Evolutionary conservation across 2,797 vertebrate genomes (phyloP).

Genomic region (Anas bahamensis): DNA sequence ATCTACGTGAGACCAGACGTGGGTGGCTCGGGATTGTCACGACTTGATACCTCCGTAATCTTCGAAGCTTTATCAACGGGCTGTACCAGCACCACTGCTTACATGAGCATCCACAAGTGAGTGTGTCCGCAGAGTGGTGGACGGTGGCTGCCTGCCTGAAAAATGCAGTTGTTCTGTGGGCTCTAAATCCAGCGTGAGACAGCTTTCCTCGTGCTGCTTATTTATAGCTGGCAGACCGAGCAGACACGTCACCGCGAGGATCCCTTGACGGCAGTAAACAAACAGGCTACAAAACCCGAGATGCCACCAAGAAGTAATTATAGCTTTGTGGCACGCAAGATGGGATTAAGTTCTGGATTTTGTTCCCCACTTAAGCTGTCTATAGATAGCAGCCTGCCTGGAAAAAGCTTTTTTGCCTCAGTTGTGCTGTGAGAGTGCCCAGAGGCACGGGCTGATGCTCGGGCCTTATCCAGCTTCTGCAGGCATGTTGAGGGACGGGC

Average conservation of each 20-base stretch:
- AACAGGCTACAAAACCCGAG: neutral
- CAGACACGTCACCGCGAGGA: neutral
- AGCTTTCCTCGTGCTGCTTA: neutral
- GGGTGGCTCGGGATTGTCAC: constrained; percentile 93
- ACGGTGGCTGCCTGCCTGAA: neutral
- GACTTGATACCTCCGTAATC: constrained; percentile 92
- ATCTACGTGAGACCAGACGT: constrained; percentile 91
- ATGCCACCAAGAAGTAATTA: constrained; percentile 14
- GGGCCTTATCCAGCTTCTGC: neutral
- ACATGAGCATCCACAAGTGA: constrained; percentile 99
- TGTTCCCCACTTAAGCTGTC: constrained; percentile 9
- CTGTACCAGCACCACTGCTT: constrained; percentile 96
- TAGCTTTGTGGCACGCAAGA: neutral
- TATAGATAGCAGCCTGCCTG: constrained; percentile 38
- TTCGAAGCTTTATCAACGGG: constrained; percentile 97
- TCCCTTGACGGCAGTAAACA: neutral
- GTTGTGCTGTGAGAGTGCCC: neutral
- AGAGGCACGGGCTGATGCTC: neutral
- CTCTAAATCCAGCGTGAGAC: neutral
- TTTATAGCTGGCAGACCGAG: neutral
- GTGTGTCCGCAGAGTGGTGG: neutral
- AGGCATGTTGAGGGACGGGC: neutral
- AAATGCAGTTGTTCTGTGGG: neutral
- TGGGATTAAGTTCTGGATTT: constrained; percentile 39
- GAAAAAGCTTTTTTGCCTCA: neutral